phyloP scores from a whole-genome alignment of 2,888 invertebrate genomes.

The Drosophila incognita region DNA sequence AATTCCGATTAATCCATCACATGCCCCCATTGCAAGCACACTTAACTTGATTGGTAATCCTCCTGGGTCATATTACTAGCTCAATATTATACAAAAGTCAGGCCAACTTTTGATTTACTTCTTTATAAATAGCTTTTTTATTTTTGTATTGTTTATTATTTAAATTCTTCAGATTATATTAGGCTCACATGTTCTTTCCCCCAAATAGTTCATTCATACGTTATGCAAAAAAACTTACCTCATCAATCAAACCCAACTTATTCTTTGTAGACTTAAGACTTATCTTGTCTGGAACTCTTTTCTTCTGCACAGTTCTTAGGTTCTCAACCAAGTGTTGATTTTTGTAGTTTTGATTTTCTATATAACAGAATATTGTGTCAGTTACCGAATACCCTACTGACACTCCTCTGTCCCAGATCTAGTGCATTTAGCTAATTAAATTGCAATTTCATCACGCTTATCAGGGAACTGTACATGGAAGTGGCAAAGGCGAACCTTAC shows the following conservation, averaged over 20 bases:
- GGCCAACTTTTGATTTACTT: background rate
- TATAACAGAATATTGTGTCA: background rate
- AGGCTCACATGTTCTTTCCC: background rate
- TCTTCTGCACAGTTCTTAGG: too few species aligned
- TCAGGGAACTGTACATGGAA: conserved; percentile 17
- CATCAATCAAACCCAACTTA: background rate
- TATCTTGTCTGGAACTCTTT: background rate
- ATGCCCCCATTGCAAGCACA: conserved; percentile 2
- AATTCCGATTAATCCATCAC: background rate
- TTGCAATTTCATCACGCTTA: conserved; percentile 53
- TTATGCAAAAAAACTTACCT: background rate
- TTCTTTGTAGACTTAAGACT: background rate
- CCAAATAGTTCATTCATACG: background rate
- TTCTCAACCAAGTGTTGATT: background rate
- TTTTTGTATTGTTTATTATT: background rate
- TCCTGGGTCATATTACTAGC: background rate
- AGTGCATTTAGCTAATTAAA: conserved; percentile 66
- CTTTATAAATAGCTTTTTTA: background rate
- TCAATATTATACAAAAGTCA: background rate
- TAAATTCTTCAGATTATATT: background rate
- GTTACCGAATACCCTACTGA: background rate
- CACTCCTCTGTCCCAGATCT: background rate
- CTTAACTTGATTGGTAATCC: conserved; percentile 24
- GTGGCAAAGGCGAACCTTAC: conserved; percentile 9
- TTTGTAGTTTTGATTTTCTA: background rate